phyloP scores from a whole-genome alignment of 2,888 invertebrate species.

The Dermolepida albohirtum region DNA sequence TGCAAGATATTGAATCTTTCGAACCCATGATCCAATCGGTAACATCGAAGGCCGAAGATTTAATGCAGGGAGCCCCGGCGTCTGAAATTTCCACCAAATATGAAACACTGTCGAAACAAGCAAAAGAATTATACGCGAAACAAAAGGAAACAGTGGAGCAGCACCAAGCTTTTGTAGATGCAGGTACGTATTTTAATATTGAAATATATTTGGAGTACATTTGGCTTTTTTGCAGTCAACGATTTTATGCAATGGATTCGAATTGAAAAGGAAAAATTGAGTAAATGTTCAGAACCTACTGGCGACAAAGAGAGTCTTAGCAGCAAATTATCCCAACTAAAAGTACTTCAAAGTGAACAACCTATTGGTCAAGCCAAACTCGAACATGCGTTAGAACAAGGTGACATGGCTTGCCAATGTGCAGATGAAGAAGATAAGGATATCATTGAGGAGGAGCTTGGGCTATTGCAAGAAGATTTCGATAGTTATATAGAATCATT shows the following conservation, averaged over 20 bases:
- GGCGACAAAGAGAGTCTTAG: constrained; percentile 91
- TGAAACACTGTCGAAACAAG: constrained; percentile 89
- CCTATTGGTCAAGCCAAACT: constrained; percentile 86
- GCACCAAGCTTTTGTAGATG: constrained; percentile 92
- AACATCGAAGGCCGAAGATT: constrained; percentile 91
- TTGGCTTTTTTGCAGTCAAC: constrained; percentile 63
- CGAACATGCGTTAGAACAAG: constrained; percentile 84
- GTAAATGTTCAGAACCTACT: constrained; percentile 92
- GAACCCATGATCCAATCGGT: constrained; percentile 98
- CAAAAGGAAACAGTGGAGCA: constrained; percentile 91
- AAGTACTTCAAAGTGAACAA: constrained; percentile 85
- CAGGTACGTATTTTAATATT: constrained; percentile 66
- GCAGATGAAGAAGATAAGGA: constrained; percentile 89
- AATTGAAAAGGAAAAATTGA: constrained; percentile 88
- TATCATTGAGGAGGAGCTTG: constrained; percentile 93
- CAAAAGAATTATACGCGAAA: constrained; percentile 88
- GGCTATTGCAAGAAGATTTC: constrained; percentile 89
- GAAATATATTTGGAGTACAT: too few species aligned
- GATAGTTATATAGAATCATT: constrained; percentile 83
- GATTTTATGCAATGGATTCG: constrained; percentile 94
- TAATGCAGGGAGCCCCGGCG: constrained; percentile 91
- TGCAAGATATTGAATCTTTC: constrained; percentile 96
- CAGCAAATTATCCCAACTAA: constrained; percentile 87
- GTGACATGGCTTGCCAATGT: constrained; percentile 86
- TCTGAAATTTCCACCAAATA: constrained; percentile 93